Conservation (phyloP, 2,797 vertebrate species). For the Danionella dracula region DNA sequence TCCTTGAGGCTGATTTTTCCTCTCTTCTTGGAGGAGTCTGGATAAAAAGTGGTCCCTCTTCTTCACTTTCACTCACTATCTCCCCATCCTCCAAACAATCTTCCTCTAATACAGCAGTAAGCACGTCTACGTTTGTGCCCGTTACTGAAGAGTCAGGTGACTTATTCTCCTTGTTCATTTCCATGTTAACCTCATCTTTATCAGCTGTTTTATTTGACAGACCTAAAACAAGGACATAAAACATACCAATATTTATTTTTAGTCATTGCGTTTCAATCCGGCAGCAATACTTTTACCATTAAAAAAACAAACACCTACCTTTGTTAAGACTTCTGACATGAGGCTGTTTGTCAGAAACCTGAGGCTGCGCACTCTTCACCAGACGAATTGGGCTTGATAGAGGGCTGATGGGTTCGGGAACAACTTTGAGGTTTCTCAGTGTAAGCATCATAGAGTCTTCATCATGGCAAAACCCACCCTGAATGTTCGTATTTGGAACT, state of each 20-base stretch:
- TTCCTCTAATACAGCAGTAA: constrained; percentile 57
- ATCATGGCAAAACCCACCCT: constrained; percentile 66
- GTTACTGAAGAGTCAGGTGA: constrained; percentile 70
- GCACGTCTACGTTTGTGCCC: constrained; percentile 40
- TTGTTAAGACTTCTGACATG: constrained; percentile 76
- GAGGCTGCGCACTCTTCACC: constrained; percentile 64
- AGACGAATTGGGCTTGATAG: constrained; percentile 84
- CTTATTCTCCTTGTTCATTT: constrained; percentile 93
- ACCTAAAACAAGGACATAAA: constrained; percentile 43
- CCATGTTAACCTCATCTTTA: constrained; percentile 56
- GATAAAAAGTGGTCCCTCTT: constrained; percentile 46
- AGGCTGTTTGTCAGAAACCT: constrained; percentile 66
- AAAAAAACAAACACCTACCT: constrained; percentile 66
- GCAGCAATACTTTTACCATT: not conserved
- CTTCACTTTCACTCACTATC: constrained; percentile 83
- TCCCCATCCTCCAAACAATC: constrained; percentile 91
- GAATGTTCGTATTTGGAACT: constrained; percentile 41
- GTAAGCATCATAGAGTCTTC: constrained; percentile 90
- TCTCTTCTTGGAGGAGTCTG: constrained; percentile 50
- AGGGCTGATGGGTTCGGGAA: constrained; percentile 90
- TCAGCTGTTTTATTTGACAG: constrained; percentile 51
- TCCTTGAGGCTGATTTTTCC: constrained; percentile 41
- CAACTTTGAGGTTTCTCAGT: constrained; percentile 78
- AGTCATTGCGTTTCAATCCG: not conserved
- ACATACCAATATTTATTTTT: not conserved